Conservation (phyloP, 2,113 vertebrate species). For the Hemichromis elongatus region DNA sequence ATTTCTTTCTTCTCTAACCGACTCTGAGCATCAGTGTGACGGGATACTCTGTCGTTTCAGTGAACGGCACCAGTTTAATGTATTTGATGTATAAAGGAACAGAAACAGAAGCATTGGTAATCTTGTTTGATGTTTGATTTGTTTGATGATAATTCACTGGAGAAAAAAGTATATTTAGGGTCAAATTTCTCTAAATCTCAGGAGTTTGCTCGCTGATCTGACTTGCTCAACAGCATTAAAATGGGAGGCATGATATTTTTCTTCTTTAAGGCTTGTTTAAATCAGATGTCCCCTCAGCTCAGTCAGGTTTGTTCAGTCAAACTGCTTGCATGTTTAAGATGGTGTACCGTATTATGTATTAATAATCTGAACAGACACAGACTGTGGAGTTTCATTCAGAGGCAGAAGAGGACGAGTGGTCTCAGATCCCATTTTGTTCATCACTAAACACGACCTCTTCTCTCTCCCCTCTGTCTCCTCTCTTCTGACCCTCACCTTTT, state of each 20-base stretch:
- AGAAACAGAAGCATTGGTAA: not conserved
- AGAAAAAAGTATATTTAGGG: not conserved
- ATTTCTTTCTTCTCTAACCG: not conserved
- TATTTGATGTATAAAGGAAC: not conserved
- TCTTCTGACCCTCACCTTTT: not conserved
- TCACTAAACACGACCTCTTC: not conserved
- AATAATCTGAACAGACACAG: not conserved
- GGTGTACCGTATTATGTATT: not conserved
- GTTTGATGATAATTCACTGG: not conserved
- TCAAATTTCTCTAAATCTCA: not conserved
- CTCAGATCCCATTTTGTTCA: not conserved
- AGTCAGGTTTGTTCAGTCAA: not conserved
- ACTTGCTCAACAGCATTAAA: not conserved
- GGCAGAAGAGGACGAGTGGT: not conserved
- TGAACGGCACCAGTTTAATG: not conserved
- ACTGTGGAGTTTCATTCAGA: not conserved
- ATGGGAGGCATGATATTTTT: not conserved
- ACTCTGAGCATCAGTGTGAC: not conserved
- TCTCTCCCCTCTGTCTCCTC: not conserved
- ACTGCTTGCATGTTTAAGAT: not conserved
- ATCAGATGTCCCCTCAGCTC: not conserved
- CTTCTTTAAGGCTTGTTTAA: not conserved
- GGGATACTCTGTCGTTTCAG: fast-evolving
- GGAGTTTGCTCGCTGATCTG: not conserved
- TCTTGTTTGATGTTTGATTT: not conserved